Base-by-base conservation (phyloP, 2,888 invertebrate species). In the Liodrosophila aerea region DNA sequence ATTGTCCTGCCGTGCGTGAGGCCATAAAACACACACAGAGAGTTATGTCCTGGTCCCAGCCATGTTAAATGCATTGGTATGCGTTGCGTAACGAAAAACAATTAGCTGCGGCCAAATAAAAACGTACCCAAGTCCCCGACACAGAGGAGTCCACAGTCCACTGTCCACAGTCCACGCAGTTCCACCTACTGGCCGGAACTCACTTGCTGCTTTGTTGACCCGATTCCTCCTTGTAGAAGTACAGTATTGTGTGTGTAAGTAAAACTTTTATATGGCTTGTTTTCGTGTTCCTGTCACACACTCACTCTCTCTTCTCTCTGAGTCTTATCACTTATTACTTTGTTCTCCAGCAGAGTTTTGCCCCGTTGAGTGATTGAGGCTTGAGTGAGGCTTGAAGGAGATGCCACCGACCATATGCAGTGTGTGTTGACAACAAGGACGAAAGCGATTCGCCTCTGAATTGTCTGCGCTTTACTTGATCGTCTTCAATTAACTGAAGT, bases 81-180 rank as follows among this genome's bases (percentile, higher is more conserved):
- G 75, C 83, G 70, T 75, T 75, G 80, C 81, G 81, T 75, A 83
- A 81, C 81, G 83, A 73, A 81, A 81, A 81, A 81, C 81, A 81
- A 81, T 81, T 81, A 81, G 81, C 81, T 83, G 68, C 59, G 78
- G 76, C 73, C 70, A 78, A 67, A 78, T 77, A 75, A 78, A 81
- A 81, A 75, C 45, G 37, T 46, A 67, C 22, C 62, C n/a, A n/a
- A n/a, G n/a, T n/a, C n/a, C n/a, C n/a, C n/a, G n/a, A n/a, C 41
- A 47, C 2, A 22, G 5, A 22, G 2, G 22, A 22, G 5, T 22
- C 22, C 22, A 22, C 2, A 22, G 22, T 22, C 22, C 22, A 34
- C 44, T 50, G 29, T 15, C 33, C 13, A 31, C 9, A 8, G 8
- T 29, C 4, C 29, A 11, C 33, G 8, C 7, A 4, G 31, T 8